Base-by-base conservation (phyloP, 2,113 vertebrate genomes). In the Electrona antarctica region DNA sequence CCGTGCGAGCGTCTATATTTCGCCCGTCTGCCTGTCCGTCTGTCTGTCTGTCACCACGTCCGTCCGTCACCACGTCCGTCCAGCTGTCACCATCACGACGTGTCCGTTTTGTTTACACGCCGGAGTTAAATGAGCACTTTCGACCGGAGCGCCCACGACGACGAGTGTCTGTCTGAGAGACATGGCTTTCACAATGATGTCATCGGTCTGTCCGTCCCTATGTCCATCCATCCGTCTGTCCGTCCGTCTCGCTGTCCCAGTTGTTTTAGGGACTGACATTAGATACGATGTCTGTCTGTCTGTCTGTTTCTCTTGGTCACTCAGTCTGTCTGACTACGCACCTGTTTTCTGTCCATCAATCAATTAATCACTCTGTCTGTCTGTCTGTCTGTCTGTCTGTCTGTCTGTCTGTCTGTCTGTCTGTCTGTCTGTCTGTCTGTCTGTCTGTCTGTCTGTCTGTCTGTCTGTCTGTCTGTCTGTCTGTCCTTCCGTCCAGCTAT, bases 121-220 rank as follows among this genome's bases (percentile, higher is more conserved):
- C 29, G 29, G 29, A 33, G 29, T 33, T 33, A 33, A 33, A 33
- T 33, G 29, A 33, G 4, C 29, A 33, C 2, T 33, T 33, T 33
- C 4, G 29, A 33, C 29, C 29, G 4, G 29, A 33, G 29, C 29
- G 29, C 29, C 29, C n/a, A 33, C 29, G 4, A 33, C 29, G 29
- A 33, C n/a, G 29, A 33, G 67, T 73, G 79, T 83, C 81, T 52
- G 81, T 68, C 77, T 55, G 67, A 7, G 2, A 56, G 81, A 77
- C 4, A 33, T 82, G 52, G 67, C 76, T 80, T 74, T 82, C 79
- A 59, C 78, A 70, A 45, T 89, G 87, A 91, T 89, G 87, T 90
- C 90, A 91, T 78, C 79, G 64, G 52, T 74, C 64, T 12, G 33
- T 21, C 51, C 13, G 51, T 54, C 51, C 15, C 12, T 48, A 45